Evolutionary conservation across 1,140 invertebrate genomes (phyloP), one percentile per base, ranked within the genome.

Genomic region (Leptinotarsa undecemlineata): DNA sequence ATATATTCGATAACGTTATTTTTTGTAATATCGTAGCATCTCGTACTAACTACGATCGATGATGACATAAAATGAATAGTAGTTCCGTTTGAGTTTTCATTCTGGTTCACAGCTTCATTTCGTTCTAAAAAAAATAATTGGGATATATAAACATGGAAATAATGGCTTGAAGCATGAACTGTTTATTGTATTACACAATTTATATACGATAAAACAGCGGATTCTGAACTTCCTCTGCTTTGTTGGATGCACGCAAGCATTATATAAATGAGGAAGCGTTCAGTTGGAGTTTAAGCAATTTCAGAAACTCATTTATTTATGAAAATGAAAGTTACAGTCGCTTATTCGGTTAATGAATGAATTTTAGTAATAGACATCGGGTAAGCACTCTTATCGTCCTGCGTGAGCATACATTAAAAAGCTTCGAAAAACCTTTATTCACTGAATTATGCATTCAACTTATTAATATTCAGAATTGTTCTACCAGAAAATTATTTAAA

Each of bases 191-290:
- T 73, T 70, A 76, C 47, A 61, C 51, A 71, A 71, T 71, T 62
- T 57, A 57, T 62, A 72, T 63, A 72, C 61, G 68, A 68, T 73
- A 68, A 72, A 76, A 73, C 70, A 64, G 71, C 71, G 72, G 72
- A 73, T 73, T 76, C 68, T 73, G 71, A 48, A 68, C 76, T 77
- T 77, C 76, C 76, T 74, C 64, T 77, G 74, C 68, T 75, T 77
- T 77, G 76, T 77, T 70, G 26, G 23, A 61, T 61, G 51, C 73
- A 74, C 68, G 76, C 76, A 77, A 74, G 62, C 67, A 70, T 77
- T 77, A 77, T 69, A 70, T 77, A 75, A 77, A 75, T 71, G 66
- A 77, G 76, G 76, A 77, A 77, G 70, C 61, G 26, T 68, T 71
- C 68, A 57, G 19, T 74, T 70, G 47, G 62, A 64, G 42, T 75